Conservation (phyloP, 2,888 invertebrate genomes). For the Rotaria macrura region DNA sequence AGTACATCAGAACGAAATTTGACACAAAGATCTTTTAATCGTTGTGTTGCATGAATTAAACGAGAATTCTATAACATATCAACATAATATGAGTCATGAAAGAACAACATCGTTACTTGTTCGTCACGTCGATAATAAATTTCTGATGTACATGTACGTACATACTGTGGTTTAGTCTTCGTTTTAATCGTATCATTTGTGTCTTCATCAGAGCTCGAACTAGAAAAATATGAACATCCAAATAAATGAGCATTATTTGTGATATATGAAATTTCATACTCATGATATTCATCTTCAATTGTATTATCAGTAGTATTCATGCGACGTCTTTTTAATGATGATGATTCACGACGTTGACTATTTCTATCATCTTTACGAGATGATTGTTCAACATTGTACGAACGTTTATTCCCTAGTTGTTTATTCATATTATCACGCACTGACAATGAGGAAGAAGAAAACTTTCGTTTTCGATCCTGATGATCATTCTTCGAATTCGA, state of each 20-base stretch:
- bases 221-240: not conserved
- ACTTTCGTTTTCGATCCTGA: not conserved
- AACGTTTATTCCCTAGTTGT: not conserved
- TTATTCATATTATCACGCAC: not conserved
- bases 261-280: not conserved
- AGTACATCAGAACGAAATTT: slow-evolving; percentile 23
- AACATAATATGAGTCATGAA: not conserved
- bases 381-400: not conserved
- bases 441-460: not conserved
- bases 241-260: not conserved
- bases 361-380: not conserved
- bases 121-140: not conserved
- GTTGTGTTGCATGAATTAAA: slow-evolving; percentile 9
- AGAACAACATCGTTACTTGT: not conserved
- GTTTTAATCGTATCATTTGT: not conserved
- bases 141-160: not conserved
- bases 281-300: slow-evolving; percentile 10
- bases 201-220: not conserved
- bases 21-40: slow-evolving; percentile 14
- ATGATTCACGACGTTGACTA: not conserved
- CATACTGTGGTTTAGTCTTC: not conserved
- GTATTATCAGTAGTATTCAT: not conserved
- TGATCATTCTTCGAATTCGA: not conserved
- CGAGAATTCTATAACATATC: not conserved
- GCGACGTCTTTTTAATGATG: not conserved